A percentile compares a stretch with the other conserved stretches of the same genome.
Evolutionary conservation across 2,888 invertebrate species (phyloP).

Genomic region (Drosophila niveifrons): DNA sequence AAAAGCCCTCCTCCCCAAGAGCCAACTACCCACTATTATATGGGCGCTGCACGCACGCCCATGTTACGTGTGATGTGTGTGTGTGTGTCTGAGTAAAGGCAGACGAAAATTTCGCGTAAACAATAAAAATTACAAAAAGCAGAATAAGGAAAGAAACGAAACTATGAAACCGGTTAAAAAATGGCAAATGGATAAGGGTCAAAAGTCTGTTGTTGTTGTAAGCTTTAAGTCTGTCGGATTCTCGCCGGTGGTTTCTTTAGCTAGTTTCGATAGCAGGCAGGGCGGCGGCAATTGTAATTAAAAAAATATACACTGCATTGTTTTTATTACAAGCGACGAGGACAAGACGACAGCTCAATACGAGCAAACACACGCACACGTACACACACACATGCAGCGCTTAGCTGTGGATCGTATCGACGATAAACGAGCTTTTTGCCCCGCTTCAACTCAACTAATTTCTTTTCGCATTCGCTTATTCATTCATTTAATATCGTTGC

Average conservation of each 20-base stretch:
- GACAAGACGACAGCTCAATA: constrained; percentile 20
- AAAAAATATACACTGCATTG: constrained; percentile 60
- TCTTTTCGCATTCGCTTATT: constrained; percentile 40
- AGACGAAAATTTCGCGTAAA: constrained; percentile 73
- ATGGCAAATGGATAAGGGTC: constrained; percentile 36
- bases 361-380: background rate
- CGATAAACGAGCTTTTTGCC: constrained; percentile 29
- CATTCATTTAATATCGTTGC: constrained; percentile 44
- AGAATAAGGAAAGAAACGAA: constrained; percentile 11
- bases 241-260: constrained; percentile 31
- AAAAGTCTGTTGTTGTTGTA: constrained; percentile 33
- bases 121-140: constrained; percentile 72
- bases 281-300: constrained; percentile 70
- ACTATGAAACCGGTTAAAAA: constrained; percentile 68
- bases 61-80: constrained; percentile 39
- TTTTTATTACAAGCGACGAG: constrained; percentile 52
- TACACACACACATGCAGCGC: background rate
- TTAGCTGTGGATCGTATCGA: constrained; percentile 23
- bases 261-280: constrained; percentile 71
- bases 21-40: constrained; percentile 57
- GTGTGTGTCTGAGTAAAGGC: constrained; percentile 36
- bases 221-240: constrained; percentile 9
- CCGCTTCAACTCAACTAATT: constrained; percentile 27
- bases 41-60: constrained; percentile 70
- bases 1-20: constrained; percentile 19